Base-by-base conservation (phyloP, 1,140 invertebrate species). In the Manduca sexta region DNA sequence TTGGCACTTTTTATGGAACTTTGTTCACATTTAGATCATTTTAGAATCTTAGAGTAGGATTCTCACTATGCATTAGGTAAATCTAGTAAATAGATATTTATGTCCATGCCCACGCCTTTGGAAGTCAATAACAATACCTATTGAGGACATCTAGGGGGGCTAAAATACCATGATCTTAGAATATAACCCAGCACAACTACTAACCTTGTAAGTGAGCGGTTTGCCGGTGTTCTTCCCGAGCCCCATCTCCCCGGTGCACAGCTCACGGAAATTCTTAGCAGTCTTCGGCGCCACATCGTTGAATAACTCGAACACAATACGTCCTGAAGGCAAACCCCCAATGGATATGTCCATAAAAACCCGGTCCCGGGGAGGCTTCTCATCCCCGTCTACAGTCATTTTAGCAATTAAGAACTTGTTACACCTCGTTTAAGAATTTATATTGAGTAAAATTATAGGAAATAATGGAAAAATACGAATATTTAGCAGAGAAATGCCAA, bases 231-330 rank as follows among this genome's bases (percentile, higher is more conserved):
- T 88, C 72, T 89, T 88, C 7, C 93, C 95, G 6, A 92, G 84
- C 7, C 94, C 94, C 69, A 92, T 92, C 68, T 97, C 95, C 2
- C 97, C 97, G 1, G 95, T 96, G 70, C 97, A 98, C 29, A 99
- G 86, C 1, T 93, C 90, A 39, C 95, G 90, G 79, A 99, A 99
- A 81, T 99, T 99, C 70, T 98, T 95, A 15, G 93, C 94, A 0
- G 97, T 98, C 79, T 95, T 95, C 1, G 98, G 97, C 39, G 94
- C 95, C 42, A 94, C 90, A 87, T 99, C 96, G 55, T 92, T 92
- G 86, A 94, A 99, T 0, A 99, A 86, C 75, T 99, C 97, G 74
- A 99, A 98, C 17, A 97, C 93, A 70, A 99, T 93, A 48, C 97
- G 89, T 7, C 97, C 97, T 43, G 93, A 93, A 51, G 90, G 89